Evolutionary conservation across 2,113 vertebrate species (phyloP).

Genomic region (Gasterosteus aculeatus): DNA sequence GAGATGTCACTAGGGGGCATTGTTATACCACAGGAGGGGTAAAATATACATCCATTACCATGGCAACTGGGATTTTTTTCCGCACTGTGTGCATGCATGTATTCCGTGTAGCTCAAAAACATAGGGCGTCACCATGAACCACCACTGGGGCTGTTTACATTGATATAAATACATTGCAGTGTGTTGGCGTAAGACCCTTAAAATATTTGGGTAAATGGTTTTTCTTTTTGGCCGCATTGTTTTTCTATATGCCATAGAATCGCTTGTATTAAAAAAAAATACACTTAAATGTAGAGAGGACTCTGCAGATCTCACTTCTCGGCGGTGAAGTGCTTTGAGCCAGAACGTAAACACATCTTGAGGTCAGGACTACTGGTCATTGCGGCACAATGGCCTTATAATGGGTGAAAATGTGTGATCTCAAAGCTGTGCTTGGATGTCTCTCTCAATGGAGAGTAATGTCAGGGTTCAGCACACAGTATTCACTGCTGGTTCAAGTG

Average conservation of each 20-base stretch:
- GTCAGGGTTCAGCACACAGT: constrained; percentile 50
- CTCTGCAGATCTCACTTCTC: constrained; percentile 29
- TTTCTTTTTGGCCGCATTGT: not conserved
- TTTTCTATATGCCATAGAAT: not conserved
- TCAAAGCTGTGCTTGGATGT: constrained; percentile 1
- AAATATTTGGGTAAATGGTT: constrained; percentile 9
- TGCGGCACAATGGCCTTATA: constrained; percentile 36
- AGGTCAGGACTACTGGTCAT: constrained; percentile 64
- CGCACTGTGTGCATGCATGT: not conserved
- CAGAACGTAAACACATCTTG: constrained; percentile 26
- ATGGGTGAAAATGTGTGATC: constrained; percentile 47
- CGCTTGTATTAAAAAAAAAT: not conserved
- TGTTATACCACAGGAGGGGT: constrained; percentile 68
- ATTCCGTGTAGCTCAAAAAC: constrained; percentile 20
- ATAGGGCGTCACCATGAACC: constrained; percentile 23
- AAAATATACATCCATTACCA: constrained; percentile 62
- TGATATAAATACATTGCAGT: not conserved
- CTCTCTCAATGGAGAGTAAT: constrained; percentile 14
- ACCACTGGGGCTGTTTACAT: not conserved
- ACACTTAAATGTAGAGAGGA: constrained; percentile 5
- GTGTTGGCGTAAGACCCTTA: not conserved
- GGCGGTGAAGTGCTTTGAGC: constrained; percentile 21
- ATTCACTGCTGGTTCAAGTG: constrained; percentile 28
- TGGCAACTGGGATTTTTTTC: constrained; percentile 57
- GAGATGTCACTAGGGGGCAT: constrained; percentile 78